Evolutionary conservation across 92 coral and sea anemone species (phyloP), one percentile per base, ranked within the genome.

Genomic region (Palythoa heliodiscus): DNA sequence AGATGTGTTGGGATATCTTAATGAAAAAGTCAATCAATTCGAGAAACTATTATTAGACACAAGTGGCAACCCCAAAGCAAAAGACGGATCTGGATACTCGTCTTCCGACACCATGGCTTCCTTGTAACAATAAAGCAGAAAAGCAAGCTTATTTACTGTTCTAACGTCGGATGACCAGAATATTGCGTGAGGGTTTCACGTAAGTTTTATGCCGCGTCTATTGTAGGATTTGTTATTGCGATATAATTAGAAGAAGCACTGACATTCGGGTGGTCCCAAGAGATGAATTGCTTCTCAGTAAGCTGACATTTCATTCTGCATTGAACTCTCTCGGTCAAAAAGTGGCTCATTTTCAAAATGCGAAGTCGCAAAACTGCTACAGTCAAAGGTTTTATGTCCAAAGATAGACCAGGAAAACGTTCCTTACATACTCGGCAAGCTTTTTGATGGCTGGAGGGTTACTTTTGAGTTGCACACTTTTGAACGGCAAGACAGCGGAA

Each of bases 1-100:
- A 55, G 98, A 94, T 86, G 95, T 94, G 14, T 86, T 94, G 63
- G 98, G 98, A 5, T 94, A 92, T 87, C 88, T 94, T 16, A 94
- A 94, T 76, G 98, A 92, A 74, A 94, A 94, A 86, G 98, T 94
- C 29, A 94, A 94, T 72, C 98, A 94, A 71, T 94, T 94, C 75
- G 98, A 94, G 84, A 88, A 95, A 75, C 89, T 94, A 25, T 89
- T 94, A 57, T 82, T 92, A 73, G 98, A 94, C 75, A 93, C 91
- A 4, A 92, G 98, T 66, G 98, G 95, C 11, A 88, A 89, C 25
- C 87, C 93, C 22, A 89, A 89, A 48, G 86, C 90, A 6, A 93
- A 91, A 43, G 87, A 88, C 0, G 86, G 86, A 4, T 92, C 93
- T 5, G 95, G 91, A 16, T 91, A 91, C 70, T 94, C 98, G 16